Percentiles rank a stretch among this genome's conserved stretches.
Conservation (phyloP, 2,113 vertebrate genomes). For the Plecturocebus donacophilus region DNA sequence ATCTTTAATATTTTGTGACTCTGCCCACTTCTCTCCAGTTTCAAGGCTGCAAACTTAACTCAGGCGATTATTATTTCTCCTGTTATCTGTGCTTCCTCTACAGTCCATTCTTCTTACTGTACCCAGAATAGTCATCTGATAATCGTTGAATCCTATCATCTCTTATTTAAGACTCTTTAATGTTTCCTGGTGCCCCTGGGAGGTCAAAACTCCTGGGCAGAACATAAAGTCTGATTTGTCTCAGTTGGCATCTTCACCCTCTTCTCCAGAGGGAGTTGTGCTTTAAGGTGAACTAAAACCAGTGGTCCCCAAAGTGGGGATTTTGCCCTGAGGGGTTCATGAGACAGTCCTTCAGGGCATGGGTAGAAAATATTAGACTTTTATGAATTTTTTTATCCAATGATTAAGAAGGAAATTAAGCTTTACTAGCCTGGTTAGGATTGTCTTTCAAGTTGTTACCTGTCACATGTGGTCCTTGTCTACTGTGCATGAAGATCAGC, state of each 20-base stretch:
- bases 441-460: background rate
- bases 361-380: background rate
- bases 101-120: background rate
- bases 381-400: background rate
- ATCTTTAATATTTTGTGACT: background rate
- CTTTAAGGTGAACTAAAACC: constrained; percentile 16
- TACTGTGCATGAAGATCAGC: background rate
- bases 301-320: background rate
- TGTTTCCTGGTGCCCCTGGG: background rate
- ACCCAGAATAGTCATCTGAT: background rate
- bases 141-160: background rate
- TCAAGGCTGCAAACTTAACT: background rate
- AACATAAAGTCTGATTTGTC: background rate
- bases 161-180: background rate
- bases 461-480: background rate
- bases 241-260: background rate
- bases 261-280: background rate
- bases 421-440: background rate
- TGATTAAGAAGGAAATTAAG: background rate
- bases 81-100: background rate
- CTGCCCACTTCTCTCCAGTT: constrained; percentile 23
- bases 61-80: background rate
- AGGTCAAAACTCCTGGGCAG: background rate
- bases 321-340: background rate
- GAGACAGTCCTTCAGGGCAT: background rate